Base-by-base conservation (phyloP, 2,888 invertebrate genomes). In the Formica aserva region DNA sequence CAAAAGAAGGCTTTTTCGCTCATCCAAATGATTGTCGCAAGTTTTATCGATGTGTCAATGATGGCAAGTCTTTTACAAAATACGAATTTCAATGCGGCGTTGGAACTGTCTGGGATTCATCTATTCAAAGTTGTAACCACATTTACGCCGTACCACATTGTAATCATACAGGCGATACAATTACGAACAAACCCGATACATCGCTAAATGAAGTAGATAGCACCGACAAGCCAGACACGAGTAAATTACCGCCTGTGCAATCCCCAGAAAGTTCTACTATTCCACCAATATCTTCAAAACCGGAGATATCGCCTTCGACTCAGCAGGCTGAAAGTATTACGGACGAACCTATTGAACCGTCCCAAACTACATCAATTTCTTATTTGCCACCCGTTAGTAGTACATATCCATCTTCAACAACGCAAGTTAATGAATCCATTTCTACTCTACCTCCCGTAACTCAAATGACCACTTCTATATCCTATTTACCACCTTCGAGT, bases 11-110 rank as follows among this genome's bases (percentile, higher is more conserved):
- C 72, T 98, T 97, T 93, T 96, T 97, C 90, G 96, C 96, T 22
- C 96, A 97, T 93, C 95, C 96, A 45, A 94, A 95, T 69, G 96
- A 97, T 92, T 98, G 97, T 91, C 96, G 95, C 85, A 97, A 96
- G 92, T 98, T 97, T 94, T 97, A 97, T 93, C 96, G 97, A 88
- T 98, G 98, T 94, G 97, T 97, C 52, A 95, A 96, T 85, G 96
- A 96, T 92, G 96, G 96, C 0, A 95, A 95, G 41, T 82, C 63
- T 5, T 91, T 92, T 86, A 95, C 93, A 6, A 95, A 95, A 89
- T 96, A 96, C 90, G 96, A 96, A 71, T 97, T 97, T 90, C 94
- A 95, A 75, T 97, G 97, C 90, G 96, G 96, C 0, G 95, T 96
- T 82, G 97, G 96, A 52, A 97, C 97, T 0, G 96, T 96, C n/a